Evolutionary conservation across 2,888 invertebrate species (phyloP).

Genomic region (Macrophya alboannulata): DNA sequence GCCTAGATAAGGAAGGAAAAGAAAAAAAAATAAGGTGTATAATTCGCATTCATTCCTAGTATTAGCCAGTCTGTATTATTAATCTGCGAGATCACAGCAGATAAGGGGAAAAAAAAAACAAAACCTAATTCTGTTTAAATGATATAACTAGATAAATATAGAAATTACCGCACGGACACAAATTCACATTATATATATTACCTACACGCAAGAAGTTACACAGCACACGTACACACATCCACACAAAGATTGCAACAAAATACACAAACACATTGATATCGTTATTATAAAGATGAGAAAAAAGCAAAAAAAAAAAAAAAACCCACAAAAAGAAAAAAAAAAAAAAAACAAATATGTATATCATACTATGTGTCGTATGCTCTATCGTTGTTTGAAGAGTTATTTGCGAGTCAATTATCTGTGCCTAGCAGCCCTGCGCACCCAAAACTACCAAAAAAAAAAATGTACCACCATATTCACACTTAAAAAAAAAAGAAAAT

Average conservation of each 20-base stretch:
- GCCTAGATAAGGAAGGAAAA: slow-evolving; percentile 59
- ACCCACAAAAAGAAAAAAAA: slow-evolving; percentile 66
- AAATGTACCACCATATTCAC: slow-evolving; percentile 63
- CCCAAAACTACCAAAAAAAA: slow-evolving; percentile 76
- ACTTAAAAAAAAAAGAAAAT: slow-evolving; percentile 35
- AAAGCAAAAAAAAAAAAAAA: slow-evolving; percentile 62
- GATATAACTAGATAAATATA: slow-evolving; percentile 68
- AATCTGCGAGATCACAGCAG: slow-evolving; percentile 71
- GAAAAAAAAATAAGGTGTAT: slow-evolving; percentile 11
- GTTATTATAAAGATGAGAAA: slow-evolving; percentile 55
- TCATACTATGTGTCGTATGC: slow-evolving; percentile 79
- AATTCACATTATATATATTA: neutral
- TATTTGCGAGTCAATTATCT: slow-evolving; percentile 85
- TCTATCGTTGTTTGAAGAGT: slow-evolving; percentile 81
- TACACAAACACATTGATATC: slow-evolving; percentile 52
- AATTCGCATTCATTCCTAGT: slow-evolving; percentile 57
- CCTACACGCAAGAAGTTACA: slow-evolving; percentile 16
- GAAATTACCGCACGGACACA: slow-evolving; percentile 7
- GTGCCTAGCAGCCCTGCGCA: slow-evolving; percentile 82
- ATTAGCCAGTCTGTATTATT: slow-evolving; percentile 67
- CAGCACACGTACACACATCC: neutral
- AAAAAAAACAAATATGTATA: slow-evolving; percentile 69
- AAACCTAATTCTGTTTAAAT: slow-evolving; percentile 71
- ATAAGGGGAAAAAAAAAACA: slow-evolving; percentile 40
- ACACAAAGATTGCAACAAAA: slow-evolving; percentile 61